Conservation (phyloP, 92 coral and sea anemone genomes). For the Porites rus region DNA sequence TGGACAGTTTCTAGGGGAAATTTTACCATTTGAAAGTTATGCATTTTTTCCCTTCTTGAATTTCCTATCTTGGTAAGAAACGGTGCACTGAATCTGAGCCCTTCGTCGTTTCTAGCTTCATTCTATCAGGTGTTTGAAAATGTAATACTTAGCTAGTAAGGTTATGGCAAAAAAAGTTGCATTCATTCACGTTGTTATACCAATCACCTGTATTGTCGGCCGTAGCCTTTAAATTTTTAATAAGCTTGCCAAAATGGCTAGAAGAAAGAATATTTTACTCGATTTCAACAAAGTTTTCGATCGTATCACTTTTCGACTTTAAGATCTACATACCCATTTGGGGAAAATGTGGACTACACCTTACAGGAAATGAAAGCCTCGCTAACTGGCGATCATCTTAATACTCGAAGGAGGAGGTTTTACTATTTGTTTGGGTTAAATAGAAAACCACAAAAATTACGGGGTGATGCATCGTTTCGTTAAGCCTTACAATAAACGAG, state of each 20-base stretch:
- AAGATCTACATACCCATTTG: neutral
- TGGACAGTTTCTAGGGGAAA: slow-evolving; percentile 76
- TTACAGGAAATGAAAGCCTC: neutral
- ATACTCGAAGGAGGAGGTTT: slow-evolving; percentile 12
- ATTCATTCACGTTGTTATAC: slow-evolving; percentile 34
- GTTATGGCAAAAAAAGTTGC: slow-evolving; percentile 46
- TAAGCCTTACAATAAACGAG: slow-evolving; percentile 3
- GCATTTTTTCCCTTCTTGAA: slow-evolving; percentile 20
- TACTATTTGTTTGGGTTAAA: slow-evolving; percentile 31
- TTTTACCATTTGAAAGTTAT: slow-evolving; percentile 45
- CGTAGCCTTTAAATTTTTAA: slow-evolving; percentile 78
- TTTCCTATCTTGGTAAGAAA: neutral
- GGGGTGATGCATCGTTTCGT: slow-evolving; percentile 3
- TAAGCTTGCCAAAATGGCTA: slow-evolving; percentile 74
- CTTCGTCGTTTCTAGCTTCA: slow-evolving; percentile 8
- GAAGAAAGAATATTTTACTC: slow-evolving; percentile 46
- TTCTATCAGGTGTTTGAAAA: slow-evolving; percentile 43
- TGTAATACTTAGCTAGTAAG: slow-evolving; percentile 69
- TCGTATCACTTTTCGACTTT: neutral
- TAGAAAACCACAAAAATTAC: slow-evolving; percentile 24
- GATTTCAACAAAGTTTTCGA: neutral
- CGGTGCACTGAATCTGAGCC: neutral
- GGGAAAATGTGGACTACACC: neutral
- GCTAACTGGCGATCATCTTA: neutral
- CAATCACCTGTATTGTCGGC: slow-evolving; percentile 67